phyloP scores from a whole-genome alignment of 2,113 vertebrate genomes.

The Candoia aspera region DNA sequence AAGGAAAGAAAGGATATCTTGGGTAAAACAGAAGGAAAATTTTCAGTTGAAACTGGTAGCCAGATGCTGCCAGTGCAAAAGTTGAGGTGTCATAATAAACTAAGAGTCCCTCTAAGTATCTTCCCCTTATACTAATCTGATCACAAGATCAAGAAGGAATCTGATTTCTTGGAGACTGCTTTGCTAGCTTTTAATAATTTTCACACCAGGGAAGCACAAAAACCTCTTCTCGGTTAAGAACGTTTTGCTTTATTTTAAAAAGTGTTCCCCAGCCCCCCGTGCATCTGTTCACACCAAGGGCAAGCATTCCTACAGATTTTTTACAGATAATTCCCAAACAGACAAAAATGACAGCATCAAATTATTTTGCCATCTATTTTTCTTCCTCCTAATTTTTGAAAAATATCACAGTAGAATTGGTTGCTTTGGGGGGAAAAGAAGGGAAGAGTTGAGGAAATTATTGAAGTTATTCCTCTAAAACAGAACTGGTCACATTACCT shows the following conservation, averaged over 20 bases:
- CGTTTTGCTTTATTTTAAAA: conserved; percentile 53
- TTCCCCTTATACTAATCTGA: conserved; percentile 37
- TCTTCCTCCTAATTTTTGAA: conserved; percentile 34
- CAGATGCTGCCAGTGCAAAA: conserved; percentile 39
- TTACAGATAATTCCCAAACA: conserved; percentile 53
- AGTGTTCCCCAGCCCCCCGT: conserved; percentile 48
- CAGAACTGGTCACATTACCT: conserved; percentile 57
- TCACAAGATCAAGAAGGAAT: conserved; percentile 50
- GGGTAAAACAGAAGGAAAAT: neutral
- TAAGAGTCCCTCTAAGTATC: conserved; percentile 31
- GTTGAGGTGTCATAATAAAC: conserved; percentile 47
- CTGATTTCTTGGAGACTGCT: conserved; percentile 45
- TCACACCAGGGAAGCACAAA: conserved; percentile 57
- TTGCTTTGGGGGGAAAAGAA: conserved; percentile 14
- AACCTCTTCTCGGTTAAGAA: conserved; percentile 42
- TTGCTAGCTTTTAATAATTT: conserved; percentile 53
- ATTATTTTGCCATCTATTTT: conserved; percentile 45
- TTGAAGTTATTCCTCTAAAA: conserved; percentile 56
- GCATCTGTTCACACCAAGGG: conserved; percentile 44
- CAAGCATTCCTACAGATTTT: conserved; percentile 53
- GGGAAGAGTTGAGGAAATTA: conserved; percentile 50
- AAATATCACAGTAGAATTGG: conserved; percentile 22
- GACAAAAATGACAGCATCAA: conserved; percentile 42
- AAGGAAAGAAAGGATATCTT: neutral
- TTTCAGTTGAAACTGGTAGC: conserved; percentile 2